phyloP scores from a whole-genome alignment of 2,888 invertebrate species.

The Trachelus tabidus region DNA sequence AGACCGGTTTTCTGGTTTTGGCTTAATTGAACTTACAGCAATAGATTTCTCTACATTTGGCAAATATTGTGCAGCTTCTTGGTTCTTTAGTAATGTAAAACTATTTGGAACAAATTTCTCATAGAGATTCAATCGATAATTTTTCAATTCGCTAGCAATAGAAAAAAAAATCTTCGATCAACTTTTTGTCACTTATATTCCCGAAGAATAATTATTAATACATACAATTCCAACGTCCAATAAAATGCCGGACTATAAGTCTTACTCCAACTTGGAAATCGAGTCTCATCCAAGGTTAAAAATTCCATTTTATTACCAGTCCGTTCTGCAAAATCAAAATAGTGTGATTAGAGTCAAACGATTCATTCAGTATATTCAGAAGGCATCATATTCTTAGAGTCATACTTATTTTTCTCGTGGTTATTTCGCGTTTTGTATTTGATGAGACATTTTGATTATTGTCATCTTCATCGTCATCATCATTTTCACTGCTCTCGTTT shows the following conservation, averaged over 20 bases:
- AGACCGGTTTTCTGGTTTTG: slow-evolving; percentile 31
- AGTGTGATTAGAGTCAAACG: not conserved
- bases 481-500: slow-evolving; percentile 12
- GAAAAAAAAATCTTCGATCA: slow-evolving; percentile 16
- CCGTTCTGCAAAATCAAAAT: not conserved
- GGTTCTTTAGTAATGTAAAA: slow-evolving; percentile 62
- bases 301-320: slow-evolving; percentile 23
- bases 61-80: slow-evolving; percentile 66
- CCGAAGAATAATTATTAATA: slow-evolving; percentile 16
- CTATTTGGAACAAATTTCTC: slow-evolving; percentile 59
- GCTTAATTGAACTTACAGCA: slow-evolving; percentile 15
- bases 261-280: slow-evolving; percentile 4
- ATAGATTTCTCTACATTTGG: slow-evolving; percentile 71
- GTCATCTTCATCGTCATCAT: slow-evolving; percentile 14
- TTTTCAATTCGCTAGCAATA: slow-evolving; percentile 44
- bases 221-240: slow-evolving; percentile 61
- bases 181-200: slow-evolving; percentile 52
- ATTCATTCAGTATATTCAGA: not conserved
- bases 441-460: not conserved
- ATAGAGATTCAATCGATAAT: slow-evolving; percentile 63
- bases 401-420: not conserved
- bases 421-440: not conserved
- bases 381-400: not conserved
- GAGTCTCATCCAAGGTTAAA: slow-evolving; percentile 16
- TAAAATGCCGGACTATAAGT: slow-evolving; percentile 36